Base-by-base conservation (phyloP, 1,140 invertebrate species). In the Aricia agestis region DNA sequence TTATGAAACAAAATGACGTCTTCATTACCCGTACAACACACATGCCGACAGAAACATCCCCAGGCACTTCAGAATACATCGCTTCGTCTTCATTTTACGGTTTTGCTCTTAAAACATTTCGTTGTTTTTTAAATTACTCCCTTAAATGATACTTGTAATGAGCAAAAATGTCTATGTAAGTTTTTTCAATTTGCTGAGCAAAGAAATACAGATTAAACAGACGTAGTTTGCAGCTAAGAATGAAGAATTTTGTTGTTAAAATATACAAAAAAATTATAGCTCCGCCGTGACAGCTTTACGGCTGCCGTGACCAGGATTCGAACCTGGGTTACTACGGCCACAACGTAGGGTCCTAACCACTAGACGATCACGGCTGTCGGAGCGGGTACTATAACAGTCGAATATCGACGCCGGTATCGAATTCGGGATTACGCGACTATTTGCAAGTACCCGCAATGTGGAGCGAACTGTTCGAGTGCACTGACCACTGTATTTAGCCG, bases 291-390 rank as follows among this genome's bases (percentile, higher is more conserved):
- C 59, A 63, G 59, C 59, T 18, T 13, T 7, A 1, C 18, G 25
- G 59, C 59, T 63, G 59, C 59, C 59, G 59, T 63, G 59, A 63
- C 59, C 59, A 63, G 59, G 59, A 63, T 63, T 63, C 59, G 59
- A 63, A 63, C 59, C 59, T 63, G 59, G 59, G 59, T 63, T 63
- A 63, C 59, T 77, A 75, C 76, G 73, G 76, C 76, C 76, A 77
- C 76, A 77, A 77, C 73, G 76, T 77, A 77, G 72, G 72, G 73
- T 75, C 76, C 76, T 75, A 77, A 75, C 76, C 71, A 77, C 76
- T 77, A 75, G 73, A 77, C 76, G 73, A 77, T 77, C 76, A 77
- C 73, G 76, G 76, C 76, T 77, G 42, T 69, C 68, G 75, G 75
- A 77, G 73, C 25, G 25, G 25, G 25, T 25, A 25, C 25, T 25